These are phyloP conservation scores for Synodontis membranacea DNA, from an alignment of 2,113 vertebrate species.

Conservation along the genomic window DNA sequence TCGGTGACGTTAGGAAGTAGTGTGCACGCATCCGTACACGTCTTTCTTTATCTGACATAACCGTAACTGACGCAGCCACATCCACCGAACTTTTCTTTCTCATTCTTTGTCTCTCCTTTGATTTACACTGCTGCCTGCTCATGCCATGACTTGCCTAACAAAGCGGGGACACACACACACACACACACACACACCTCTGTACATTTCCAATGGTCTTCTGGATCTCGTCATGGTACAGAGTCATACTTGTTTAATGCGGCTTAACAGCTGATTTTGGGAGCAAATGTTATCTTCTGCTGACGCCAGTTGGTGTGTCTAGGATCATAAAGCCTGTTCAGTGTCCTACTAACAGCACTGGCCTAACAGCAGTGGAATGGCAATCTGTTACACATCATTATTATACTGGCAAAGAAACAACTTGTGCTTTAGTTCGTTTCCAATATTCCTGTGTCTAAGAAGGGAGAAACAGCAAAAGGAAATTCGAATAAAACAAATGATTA, in stretches of 20 bases:
- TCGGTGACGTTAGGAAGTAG: conserved; percentile 22
- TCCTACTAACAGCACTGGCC: background rate
- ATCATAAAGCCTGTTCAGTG: conserved; percentile 15
- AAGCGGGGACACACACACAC: conserved; percentile 7
- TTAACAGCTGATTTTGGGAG: conserved; percentile 50
- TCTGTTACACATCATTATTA: background rate
- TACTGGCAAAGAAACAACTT: background rate
- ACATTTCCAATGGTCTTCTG: conserved; percentile 1
- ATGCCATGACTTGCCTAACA: background rate
- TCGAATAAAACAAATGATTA: background rate
- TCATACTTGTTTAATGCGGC: conserved; percentile 39
- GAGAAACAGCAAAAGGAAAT: background rate
- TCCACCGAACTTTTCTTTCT: conserved; percentile 28
- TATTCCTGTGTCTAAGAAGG: background rate
- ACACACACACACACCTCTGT: conserved; percentile 6
- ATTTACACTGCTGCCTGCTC: background rate
- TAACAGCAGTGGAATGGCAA: background rate
- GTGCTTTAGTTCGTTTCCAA: background rate
- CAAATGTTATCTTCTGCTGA: conserved; percentile 29
- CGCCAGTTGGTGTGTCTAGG: conserved; percentile 33
- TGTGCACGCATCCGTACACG: background rate
- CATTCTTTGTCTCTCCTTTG: conserved; percentile 16
- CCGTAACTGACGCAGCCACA: conserved; percentile 10
- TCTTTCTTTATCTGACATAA: conserved; percentile 5
- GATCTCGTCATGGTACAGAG: conserved; percentile 20